These are phyloP conservation scores for Cuculus canorus DNA, from an alignment of 2,797 vertebrate genomes.

Conservation along the genomic window DNA sequence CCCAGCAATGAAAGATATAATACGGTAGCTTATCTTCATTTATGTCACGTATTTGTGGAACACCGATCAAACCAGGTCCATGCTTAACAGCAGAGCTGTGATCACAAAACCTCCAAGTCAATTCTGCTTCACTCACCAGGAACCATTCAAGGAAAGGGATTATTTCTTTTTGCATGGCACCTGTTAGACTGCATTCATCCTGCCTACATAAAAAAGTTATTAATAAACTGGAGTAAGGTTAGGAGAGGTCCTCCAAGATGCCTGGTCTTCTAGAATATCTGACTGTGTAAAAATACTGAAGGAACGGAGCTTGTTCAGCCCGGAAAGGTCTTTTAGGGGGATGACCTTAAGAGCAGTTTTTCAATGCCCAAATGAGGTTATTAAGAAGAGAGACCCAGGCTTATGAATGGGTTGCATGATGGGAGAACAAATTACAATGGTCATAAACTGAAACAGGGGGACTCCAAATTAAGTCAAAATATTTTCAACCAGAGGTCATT, in stretches of 20 bases:
- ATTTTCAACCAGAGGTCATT: not conserved
- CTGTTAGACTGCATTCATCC: not conserved
- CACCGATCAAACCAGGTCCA: not conserved
- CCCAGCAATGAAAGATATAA: not conserved
- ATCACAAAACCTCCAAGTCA: not conserved
- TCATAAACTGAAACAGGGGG: not conserved
- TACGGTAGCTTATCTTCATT: not conserved
- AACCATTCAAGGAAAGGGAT: not conserved
- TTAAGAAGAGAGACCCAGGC: not conserved
- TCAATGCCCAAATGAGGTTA: not conserved
- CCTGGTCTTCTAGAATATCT: not conserved
- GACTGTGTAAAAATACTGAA: not conserved
- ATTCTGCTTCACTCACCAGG: not conserved
- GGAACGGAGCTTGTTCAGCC: not conserved
- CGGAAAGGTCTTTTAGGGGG: not conserved
- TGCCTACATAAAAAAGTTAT: not conserved
- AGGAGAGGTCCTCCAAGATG: not conserved
- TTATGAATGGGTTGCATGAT: not conserved
- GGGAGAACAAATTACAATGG: not conserved
- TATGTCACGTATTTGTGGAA: not conserved
- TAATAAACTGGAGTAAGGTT: not conserved
- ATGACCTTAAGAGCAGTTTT: not conserved
- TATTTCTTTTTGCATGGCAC: not conserved
- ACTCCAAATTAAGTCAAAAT: not conserved
- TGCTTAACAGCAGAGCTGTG: fast-evolving